Base-by-base conservation (phyloP, 2,797 vertebrate species). In the Etheostoma nigrum region DNA sequence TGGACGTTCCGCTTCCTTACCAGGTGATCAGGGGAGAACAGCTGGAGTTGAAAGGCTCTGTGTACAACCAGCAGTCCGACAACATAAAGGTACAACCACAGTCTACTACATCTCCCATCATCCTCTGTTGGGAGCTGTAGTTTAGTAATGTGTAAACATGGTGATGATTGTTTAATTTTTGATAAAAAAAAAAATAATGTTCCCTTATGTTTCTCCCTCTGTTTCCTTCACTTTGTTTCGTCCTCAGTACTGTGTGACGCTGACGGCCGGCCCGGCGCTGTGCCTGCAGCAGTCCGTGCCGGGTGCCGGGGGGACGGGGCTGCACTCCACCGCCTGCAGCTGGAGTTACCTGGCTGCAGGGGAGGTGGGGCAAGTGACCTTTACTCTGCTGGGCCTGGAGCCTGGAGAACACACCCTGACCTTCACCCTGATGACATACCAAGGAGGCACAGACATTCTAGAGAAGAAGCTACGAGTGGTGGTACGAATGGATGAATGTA, bases 381-480 rank as follows among this genome's bases (percentile, higher is more conserved):
- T 97, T 86, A 95, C 81, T 3, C 79, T 99, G 36, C 93, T 99
- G 83, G 97, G 96, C 0, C 84, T 99, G 89, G 94, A 97, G 74
- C 16, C 93, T 0, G 97, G 97, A 4, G 91, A 95, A 18, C 97
- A 98, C 90, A 90, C 77, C 0, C 84, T 99, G 83, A 97, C 88
- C 86, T 98, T 99, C 40, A 95, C 94, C 0, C 62, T 99, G 70
- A 81, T 54, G 47, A 93, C 90, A 2, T 10, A 0, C 0, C 0
- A 12, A 0, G 80, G 81, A 13, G 0, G 0, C 36, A 79, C 0
- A 3, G 97, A 98, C 82, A 83, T 81, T 10, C 40, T 98, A 23
- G 83, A 95, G 52, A 98, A 97, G 94, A 96, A 82, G 6, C 90
- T 99, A 4, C 90, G 91, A 30, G 97, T 99, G 0, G 92, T 96